Evolutionary conservation across 2,113 vertebrate genomes (phyloP), one percentile per base, ranked within the genome.

Genomic region (Macroglossus sobrinus): DNA sequence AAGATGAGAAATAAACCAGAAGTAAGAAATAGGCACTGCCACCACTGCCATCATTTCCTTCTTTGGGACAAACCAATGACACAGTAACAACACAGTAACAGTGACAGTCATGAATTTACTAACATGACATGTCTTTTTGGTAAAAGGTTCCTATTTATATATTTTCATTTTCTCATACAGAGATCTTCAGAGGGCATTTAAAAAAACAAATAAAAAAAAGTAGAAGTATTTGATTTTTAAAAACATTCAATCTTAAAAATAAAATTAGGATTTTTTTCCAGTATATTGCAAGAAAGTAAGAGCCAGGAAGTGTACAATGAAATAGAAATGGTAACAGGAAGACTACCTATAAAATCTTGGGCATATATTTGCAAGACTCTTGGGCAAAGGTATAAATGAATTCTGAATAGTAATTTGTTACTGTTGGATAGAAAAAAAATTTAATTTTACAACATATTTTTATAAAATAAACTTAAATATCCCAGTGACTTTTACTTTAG

Each of bases 381-480:
- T 82, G 47, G 55, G 85, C n/a, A 97, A 64, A 92, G 9, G n/a
- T 64, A 79, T 75, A 89, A 40, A 82, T 74, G 89, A 35, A 79
- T 79, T 93, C 69, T 93, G 35, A 79, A 92, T 33, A 74, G 76
- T 53, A 93, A 95, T 71, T 86, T 93, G 45, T 81, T 68, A 82
- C 30, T 59, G 12, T 79, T n/a, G 84, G 18, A 92, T 38, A 94
- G 38, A 79, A 90, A 75, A 33, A 24, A 78, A 35, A 72, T 57
- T 2, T 92, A 95, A 66, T 84, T 96, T 94, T 59, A 93, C 78
- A 95, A 84, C 28, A 55, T 57, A 93, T 59, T 95, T 97, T 89
- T 26, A 96, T 89, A 92, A 94, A 84, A 89, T 85, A 94, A 91
- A 64, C 78, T 89, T 95, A 94, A 97, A 79, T 66, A 93, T 61